Conservation (phyloP, 2,888 invertebrate species). For the Belgica antarctica region DNA sequence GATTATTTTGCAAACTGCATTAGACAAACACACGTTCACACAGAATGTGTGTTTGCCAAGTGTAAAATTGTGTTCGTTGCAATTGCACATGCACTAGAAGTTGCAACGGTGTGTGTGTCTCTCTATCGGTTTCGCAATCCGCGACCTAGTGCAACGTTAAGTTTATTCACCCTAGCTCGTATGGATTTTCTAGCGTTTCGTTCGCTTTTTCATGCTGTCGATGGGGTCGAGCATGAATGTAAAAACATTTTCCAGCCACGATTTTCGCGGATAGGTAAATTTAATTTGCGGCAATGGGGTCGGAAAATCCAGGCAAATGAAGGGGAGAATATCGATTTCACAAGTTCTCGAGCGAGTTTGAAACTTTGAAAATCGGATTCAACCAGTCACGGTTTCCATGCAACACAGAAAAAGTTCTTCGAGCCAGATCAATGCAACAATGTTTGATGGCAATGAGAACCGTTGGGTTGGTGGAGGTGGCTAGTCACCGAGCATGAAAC, state of each 20-base stretch:
- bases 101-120: slow-evolving; percentile 18
- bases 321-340: not conserved
- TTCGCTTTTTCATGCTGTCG: not conserved
- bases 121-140: slow-evolving; percentile 41
- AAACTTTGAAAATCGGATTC: not conserved
- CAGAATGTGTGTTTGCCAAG: slow-evolving; percentile 2
- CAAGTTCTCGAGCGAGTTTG: not conserved
- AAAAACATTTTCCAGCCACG: not conserved
- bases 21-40: not conserved
- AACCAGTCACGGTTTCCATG: not conserved
- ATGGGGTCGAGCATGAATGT: not conserved
- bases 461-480: too few relatives aligned
- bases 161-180: slow-evolving; percentile 36
- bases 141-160: slow-evolving; percentile 43
- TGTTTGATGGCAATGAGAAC: slow-evolving; percentile 17
- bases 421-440: slow-evolving; percentile 10
- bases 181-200: not conserved
- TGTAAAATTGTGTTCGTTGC: slow-evolving; percentile 29
- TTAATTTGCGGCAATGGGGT: slow-evolving; percentile 4
- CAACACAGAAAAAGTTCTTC: not conserved
- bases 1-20: slow-evolving; percentile 31
- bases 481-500: too few relatives aligned
- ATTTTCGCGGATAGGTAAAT: not conserved
- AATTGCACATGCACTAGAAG: slow-evolving; percentile 41
- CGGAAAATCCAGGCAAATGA: slow-evolving; percentile 14